Conservation (phyloP, 2,888 invertebrate genomes). For the Rhagium mordax region DNA sequence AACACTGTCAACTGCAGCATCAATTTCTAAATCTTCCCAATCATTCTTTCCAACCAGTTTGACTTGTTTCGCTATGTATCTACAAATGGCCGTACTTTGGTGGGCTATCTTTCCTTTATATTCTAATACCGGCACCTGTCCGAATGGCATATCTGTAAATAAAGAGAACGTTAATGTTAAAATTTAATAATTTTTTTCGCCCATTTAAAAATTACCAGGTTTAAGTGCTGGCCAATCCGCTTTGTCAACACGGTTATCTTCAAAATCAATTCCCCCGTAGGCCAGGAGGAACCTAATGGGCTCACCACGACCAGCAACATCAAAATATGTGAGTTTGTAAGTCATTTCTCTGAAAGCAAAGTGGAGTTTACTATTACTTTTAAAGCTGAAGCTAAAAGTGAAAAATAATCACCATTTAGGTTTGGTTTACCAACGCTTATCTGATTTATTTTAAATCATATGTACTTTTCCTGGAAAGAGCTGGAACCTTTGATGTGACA, state of each 20-base stretch:
- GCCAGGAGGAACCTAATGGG: background rate
- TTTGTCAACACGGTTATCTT: background rate
- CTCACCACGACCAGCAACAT: background rate
- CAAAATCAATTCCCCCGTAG: background rate
- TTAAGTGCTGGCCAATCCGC: background rate
- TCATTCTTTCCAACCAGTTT: background rate
- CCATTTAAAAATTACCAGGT: background rate
- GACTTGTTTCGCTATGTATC: background rate
- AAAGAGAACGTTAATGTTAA: no score
- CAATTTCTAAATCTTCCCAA: background rate
- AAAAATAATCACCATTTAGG: no score
- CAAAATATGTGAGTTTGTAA: background rate
- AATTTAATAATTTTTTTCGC: no score
- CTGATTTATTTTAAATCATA: no score
- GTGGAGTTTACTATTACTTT: no score
- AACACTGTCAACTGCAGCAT: background rate
- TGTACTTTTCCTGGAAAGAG: no score
- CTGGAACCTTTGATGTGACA: no score
- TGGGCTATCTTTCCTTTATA: background rate
- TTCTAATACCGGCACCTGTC: background rate
- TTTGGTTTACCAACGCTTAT: no score
- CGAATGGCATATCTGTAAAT: background rate
- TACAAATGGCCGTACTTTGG: background rate
- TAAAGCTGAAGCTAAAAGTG: no score
- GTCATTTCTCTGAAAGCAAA: background rate